Evolutionary conservation across 2,113 vertebrate genomes (phyloP), one percentile per base, ranked within the genome.

Genomic region (Perca fluviatilis): DNA sequence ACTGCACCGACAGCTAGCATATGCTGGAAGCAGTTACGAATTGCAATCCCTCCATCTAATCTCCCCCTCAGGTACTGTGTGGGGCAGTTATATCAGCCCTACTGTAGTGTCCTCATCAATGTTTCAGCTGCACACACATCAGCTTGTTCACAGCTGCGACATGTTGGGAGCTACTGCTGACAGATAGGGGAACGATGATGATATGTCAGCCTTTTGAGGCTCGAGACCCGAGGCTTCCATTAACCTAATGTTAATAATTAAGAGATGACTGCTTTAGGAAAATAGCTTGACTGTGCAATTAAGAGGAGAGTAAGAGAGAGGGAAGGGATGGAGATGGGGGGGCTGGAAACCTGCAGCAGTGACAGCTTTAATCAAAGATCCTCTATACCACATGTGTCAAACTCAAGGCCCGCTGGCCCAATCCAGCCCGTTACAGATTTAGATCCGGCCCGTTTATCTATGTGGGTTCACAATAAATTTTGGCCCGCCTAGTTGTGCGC

Each of bases 171-270:
- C 74, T 54, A n/a, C 16, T 0, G 36, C 69, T 58, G 73, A 85
- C 46, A 43, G 51, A 60, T 19, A 23, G 27, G 6, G 63, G n/a
- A 58, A 69, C 10, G 1, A 30, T n/a, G 66, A 56, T 43, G 80
- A 75, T 11, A 62, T 62, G 80, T 72, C 74, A 85, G 78, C 33
- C 64, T 57, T 62, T 53, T 69, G 18, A 74, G 19, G 62, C 46
- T 53, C 3, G 1, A 65, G 56, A 30, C 77, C 33, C 23, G 12
- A 23, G 61, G 74, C 50, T 62, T 82, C 80, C 80, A 84, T 86
- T 87, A 92, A 80, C 8, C 10, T 58, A 10, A 18, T 66, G 65
- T 90, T 69, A 84, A 90, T 83, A 86, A 89, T 87, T 86, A 78
- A 84, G 49, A 85, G 23, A 66, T 2, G 64, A 49, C 40, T 49